These are phyloP conservation scores for Baryphthengus martii DNA, from an alignment of 2,113 vertebrate genomes.

Conservation along the genomic window DNA sequence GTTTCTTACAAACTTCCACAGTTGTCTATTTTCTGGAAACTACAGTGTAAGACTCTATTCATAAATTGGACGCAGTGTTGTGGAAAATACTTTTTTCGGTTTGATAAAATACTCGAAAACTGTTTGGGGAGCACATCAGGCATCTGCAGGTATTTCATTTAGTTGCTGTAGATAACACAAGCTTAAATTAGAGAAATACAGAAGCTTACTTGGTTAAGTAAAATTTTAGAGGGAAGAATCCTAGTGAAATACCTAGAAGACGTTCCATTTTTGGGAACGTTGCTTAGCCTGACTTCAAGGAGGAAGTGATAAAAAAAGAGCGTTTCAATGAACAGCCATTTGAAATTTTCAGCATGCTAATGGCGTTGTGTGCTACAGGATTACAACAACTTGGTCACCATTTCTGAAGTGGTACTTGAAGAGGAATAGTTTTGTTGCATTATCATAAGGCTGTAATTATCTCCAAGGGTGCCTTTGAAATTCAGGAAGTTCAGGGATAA, in stretches of 20 bases:
- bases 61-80: background rate
- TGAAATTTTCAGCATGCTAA: background rate
- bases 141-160: background rate
- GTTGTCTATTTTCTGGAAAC: background rate
- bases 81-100: background rate
- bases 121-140: background rate
- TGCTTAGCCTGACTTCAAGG: background rate
- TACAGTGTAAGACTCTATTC: background rate
- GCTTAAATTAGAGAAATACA: background rate
- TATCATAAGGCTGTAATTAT: background rate
- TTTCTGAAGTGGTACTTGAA: background rate
- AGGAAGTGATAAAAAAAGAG: background rate
- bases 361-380: background rate
- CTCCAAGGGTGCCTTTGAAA: background rate
- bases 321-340: background rate
- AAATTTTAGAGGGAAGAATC: background rate
- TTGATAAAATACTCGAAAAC: background rate
- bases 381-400: background rate
- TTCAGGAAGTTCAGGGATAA: background rate
- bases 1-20: background rate
- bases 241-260: background rate
- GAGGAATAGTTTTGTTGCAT: background rate
- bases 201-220: background rate
- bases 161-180: background rate
- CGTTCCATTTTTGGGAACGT: background rate